Evolutionary conservation across 1,140 invertebrate species (phyloP).

Genomic region (Drosophila albomicans): DNA sequence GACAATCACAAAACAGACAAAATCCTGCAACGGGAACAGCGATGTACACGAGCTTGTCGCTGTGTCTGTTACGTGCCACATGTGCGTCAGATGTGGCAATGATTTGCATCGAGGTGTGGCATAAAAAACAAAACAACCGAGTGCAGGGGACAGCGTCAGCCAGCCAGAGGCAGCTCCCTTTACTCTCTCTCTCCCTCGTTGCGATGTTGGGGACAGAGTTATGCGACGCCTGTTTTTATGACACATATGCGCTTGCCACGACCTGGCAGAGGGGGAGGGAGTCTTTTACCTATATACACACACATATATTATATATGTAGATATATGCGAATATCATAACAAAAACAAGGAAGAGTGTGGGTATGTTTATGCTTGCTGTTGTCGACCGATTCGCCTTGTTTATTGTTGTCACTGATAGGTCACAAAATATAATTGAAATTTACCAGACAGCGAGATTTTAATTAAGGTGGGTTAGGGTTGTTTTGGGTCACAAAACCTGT

Average conservation of each 20-base stretch:
- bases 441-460: constrained; percentile 58
- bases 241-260: constrained; percentile 56
- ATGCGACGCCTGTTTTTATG: constrained; percentile 76
- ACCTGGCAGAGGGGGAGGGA: neutral
- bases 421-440: constrained; percentile 77
- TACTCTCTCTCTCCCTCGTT: neutral
- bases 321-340: constrained; percentile 43
- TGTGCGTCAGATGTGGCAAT: constrained; percentile 82
- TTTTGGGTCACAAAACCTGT: neutral
- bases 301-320: constrained; percentile 13
- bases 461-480: constrained; percentile 45
- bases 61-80: constrained; percentile 78
- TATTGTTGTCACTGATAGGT: constrained; percentile 77
- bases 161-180: too few relatives aligned
- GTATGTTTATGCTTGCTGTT: constrained; percentile 1
- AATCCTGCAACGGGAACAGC: constrained; percentile 63
- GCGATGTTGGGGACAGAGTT: constrained; percentile 53
- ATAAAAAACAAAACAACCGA: constrained; percentile 75
- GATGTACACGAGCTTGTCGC: constrained; percentile 66
- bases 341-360: constrained; percentile 13
- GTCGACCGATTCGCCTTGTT: constrained; percentile 55
- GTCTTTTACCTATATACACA: constrained; percentile 43
- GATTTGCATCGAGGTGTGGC: constrained; percentile 82
- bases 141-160: constrained; percentile 8
- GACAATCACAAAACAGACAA: constrained; percentile 79